Evolutionary conservation across 1,140 invertebrate species (phyloP).

Genomic region (Drosophila yakuba): DNA sequence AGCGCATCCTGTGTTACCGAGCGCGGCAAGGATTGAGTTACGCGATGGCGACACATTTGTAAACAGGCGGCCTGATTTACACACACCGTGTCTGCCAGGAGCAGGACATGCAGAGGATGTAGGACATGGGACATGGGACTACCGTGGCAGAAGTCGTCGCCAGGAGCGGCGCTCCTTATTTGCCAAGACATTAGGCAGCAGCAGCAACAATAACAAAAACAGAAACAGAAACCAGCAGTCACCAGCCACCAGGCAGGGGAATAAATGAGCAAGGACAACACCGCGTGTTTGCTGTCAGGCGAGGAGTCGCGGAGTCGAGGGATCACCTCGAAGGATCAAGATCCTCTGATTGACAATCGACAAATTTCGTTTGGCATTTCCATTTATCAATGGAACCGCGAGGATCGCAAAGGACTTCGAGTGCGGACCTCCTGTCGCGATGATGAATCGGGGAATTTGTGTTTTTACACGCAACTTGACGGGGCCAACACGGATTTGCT

Average conservation of each 20-base stretch:
- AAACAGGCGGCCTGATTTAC: conserved; percentile 74
- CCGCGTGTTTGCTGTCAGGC: conserved; percentile 71
- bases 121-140: conserved; percentile 38
- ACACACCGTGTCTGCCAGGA: conserved; percentile 13
- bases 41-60: conserved; percentile 80
- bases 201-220: conserved; percentile 59
- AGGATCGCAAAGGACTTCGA: conserved; percentile 15
- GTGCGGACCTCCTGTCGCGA: conserved; percentile 27
- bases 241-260: conserved; percentile 31
- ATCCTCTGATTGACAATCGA: conserved; percentile 73
- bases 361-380: conserved; percentile 77
- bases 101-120: not conserved
- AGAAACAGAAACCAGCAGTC: conserved; percentile 2
- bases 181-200: conserved; percentile 67
- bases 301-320: conserved; percentile 12
- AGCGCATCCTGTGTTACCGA: conserved; percentile 64
- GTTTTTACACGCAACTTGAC: conserved; percentile 75
- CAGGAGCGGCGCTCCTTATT: conserved; percentile 68
- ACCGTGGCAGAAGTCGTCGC: conserved; percentile 59
- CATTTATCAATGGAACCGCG: conserved; percentile 74
- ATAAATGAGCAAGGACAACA: conserved; percentile 31
- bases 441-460: conserved; percentile 72
- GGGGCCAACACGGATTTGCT: conserved; percentile 45
- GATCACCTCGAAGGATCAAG: conserved; percentile 36
- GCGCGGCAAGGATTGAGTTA: conserved; percentile 74